phyloP scores from a whole-genome alignment of 2,888 invertebrate species.

The Lordiphosa fenestrarum region DNA sequence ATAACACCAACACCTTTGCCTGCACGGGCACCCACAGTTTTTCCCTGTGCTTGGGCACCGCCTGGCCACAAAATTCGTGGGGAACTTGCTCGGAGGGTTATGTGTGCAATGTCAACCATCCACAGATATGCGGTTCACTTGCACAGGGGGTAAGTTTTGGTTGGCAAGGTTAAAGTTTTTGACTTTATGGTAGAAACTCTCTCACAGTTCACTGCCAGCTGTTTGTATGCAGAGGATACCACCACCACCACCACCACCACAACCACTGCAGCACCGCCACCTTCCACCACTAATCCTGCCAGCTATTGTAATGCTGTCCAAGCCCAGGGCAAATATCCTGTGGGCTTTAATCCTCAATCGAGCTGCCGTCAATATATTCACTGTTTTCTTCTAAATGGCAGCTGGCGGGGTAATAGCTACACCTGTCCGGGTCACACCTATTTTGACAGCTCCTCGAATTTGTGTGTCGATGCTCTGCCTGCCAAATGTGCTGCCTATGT shows the following conservation, averaged over 20 bases:
- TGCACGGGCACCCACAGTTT: conserved; percentile 64
- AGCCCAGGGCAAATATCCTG: conserved; percentile 41
- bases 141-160: conserved; percentile 30
- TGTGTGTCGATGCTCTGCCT: conserved; percentile 40
- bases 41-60: conserved; percentile 65
- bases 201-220: conserved; percentile 47
- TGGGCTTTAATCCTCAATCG: conserved; percentile 50
- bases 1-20: conserved; percentile 58
- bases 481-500: conserved; percentile 30
- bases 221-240: conserved; percentile 46
- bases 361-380: conserved; percentile 69
- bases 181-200: not conserved
- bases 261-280: conserved; percentile 23
- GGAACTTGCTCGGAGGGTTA: conserved; percentile 56
- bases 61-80: conserved; percentile 35
- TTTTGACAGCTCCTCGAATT: conserved; percentile 37
- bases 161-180: not conserved
- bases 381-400: conserved; percentile 43
- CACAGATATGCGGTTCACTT: conserved; percentile 49
- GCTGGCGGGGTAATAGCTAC: conserved; percentile 61
- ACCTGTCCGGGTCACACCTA: conserved; percentile 61
- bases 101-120: conserved; percentile 59
- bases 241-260: conserved; percentile 27
- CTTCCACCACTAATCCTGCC: conserved; percentile 33
- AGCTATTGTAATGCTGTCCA: conserved; percentile 49